Evolutionary conservation across 1,140 invertebrate species (phyloP).

Genomic region (Drosophila nannoptera): DNA sequence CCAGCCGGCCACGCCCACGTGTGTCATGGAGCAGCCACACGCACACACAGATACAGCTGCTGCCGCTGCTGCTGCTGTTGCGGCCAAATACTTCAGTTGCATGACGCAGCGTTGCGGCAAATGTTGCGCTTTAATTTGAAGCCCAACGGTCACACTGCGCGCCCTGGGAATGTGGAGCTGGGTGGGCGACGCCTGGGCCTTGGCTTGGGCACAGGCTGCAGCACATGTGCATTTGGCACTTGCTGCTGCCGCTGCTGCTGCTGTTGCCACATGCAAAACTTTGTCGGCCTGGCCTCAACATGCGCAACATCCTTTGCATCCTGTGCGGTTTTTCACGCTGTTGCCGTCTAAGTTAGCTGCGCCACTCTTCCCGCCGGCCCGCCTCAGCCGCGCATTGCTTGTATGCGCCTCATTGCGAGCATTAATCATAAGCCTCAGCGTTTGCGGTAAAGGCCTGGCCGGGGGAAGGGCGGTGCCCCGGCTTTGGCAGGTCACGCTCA

Average conservation of each 20-base stretch:
- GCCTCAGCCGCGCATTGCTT: constrained; percentile 12
- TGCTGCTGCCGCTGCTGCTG: constrained; percentile 20
- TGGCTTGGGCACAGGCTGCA: neutral
- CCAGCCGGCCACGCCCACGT: constrained; percentile 16
- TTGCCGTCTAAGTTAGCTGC: constrained; percentile 10
- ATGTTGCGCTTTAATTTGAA: constrained; percentile 35
- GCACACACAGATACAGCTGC: neutral
- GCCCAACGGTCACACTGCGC: constrained; percentile 20
- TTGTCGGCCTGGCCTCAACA: constrained; percentile 26
- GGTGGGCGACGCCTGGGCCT: neutral
- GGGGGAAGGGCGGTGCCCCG: neutral
- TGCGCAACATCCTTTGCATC: constrained; percentile 38
- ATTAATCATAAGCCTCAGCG: constrained; percentile 43
- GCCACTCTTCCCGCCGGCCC: neutral
- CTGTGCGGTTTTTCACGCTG: constrained; percentile 40
- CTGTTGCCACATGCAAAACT: constrained; percentile 31
- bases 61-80: constrained; percentile 29
- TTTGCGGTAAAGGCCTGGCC: neutral
- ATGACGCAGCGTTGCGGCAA: constrained; percentile 33
- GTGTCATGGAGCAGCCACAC: constrained; percentile 7
- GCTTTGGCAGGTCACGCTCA: constrained; percentile 31
- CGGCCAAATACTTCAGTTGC: constrained; percentile 43
- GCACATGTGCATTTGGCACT: constrained; percentile 39
- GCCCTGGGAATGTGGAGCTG: neutral
- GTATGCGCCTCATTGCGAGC: constrained; percentile 37